phyloP scores from a whole-genome alignment of 2,888 invertebrate genomes.

The Emmelina monodactyla region DNA sequence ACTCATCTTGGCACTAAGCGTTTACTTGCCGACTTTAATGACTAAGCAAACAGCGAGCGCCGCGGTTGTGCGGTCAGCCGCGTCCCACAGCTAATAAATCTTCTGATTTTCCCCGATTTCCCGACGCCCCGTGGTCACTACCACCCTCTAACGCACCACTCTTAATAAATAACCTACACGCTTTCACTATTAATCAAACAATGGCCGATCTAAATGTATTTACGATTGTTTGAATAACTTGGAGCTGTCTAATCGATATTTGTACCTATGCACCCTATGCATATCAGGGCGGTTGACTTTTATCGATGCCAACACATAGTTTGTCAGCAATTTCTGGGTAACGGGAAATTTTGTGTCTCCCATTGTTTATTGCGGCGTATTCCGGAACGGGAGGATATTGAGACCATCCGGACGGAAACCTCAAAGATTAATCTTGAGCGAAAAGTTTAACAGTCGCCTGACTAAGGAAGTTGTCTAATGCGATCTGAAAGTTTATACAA shows the following conservation, averaged over 20 bases:
- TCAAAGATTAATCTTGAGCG: slow-evolving; percentile 35
- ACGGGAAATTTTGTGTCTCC: slow-evolving; percentile 40
- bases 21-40: slow-evolving; percentile 60
- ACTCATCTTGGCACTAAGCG: slow-evolving; percentile 61
- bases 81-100: slow-evolving; percentile 52
- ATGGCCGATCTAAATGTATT: slow-evolving; percentile 57
- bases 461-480: slow-evolving; percentile 44
- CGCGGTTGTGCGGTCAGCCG: slow-evolving; percentile 43
- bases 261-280: background rate
- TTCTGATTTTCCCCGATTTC: slow-evolving; percentile 60
- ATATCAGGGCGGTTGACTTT: no score
- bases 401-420: slow-evolving; percentile 34
- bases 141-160: slow-evolving; percentile 40
- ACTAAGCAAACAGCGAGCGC: slow-evolving; percentile 51
- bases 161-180: slow-evolving; percentile 64
- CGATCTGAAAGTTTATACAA: slow-evolving; percentile 34
- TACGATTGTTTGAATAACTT: slow-evolving; percentile 61
- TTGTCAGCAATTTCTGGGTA: no score
- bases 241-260: slow-evolving; percentile 23
- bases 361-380: slow-evolving; percentile 43
- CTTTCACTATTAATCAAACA: slow-evolving; percentile 61
- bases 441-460: slow-evolving; percentile 29
- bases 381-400: slow-evolving; percentile 47
- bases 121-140: slow-evolving; percentile 43
- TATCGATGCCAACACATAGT: no score